Conservation (phyloP, 2,888 invertebrate species). For the Amphipyra tragopoginis region DNA sequence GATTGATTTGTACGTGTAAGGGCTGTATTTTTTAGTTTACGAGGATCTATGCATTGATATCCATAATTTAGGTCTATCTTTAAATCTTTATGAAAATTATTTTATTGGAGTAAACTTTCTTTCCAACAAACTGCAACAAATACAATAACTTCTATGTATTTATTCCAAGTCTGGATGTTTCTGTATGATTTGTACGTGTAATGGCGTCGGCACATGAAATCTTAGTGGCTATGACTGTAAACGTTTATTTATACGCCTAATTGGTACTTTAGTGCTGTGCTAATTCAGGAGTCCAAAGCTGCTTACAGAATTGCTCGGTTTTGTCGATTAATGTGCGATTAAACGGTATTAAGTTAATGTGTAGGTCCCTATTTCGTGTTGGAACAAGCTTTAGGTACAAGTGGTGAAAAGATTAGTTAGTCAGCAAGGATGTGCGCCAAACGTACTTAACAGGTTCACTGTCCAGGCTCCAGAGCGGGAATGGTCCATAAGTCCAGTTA, state of each 20-base stretch:
- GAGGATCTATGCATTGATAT: too few relatives aligned
- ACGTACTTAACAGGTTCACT: too few relatives aligned
- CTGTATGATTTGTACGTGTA: slow-evolving; percentile 22
- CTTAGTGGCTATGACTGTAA: slow-evolving; percentile 49
- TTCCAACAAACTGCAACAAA: too few relatives aligned
- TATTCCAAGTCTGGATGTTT: background rate
- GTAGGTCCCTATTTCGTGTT: background rate
- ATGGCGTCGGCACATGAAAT: slow-evolving; percentile 26
- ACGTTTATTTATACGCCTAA: slow-evolving; percentile 55
- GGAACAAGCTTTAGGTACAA: too few relatives aligned
- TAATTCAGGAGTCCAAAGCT: slow-evolving; percentile 37
- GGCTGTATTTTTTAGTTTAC: too few relatives aligned
- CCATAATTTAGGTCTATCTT: too few relatives aligned
- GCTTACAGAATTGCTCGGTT: slow-evolving; percentile 3
- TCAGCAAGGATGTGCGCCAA: too few relatives aligned
- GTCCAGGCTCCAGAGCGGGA: too few relatives aligned
- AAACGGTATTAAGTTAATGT: background rate
- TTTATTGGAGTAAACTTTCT: too few relatives aligned
- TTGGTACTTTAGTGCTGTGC: slow-evolving; percentile 48
- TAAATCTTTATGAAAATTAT: too few relatives aligned
- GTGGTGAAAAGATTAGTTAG: too few relatives aligned
- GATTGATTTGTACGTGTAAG: slow-evolving; percentile 23
- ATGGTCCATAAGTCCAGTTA: too few relatives aligned
- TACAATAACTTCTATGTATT: background rate
- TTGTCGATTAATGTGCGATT: background rate